A percentile compares a stretch with the other conserved stretches of the same genome.
phyloP scores from a whole-genome alignment of 1,140 invertebrate species.

The Cherax quadricarinatus region DNA sequence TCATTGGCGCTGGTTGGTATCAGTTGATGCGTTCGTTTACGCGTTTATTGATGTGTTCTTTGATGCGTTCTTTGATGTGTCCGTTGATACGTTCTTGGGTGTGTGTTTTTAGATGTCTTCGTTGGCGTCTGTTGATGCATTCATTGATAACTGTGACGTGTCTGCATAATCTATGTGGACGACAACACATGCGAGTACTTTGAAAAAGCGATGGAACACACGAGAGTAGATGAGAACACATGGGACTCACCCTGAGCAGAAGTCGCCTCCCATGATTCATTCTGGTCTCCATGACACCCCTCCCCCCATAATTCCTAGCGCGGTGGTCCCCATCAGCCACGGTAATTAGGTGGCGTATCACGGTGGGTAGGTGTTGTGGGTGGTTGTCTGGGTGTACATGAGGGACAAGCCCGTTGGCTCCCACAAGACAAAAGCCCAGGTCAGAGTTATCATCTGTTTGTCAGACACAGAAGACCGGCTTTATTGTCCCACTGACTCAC shows the following conservation, averaged over 20 bases:
- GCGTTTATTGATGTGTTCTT: no score
- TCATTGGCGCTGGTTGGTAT: no score
- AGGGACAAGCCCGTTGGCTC: constrained; percentile 47
- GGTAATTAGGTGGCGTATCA: constrained; percentile 65
- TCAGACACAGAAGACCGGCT: constrained; percentile 60
- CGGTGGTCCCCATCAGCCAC: constrained; percentile 48
- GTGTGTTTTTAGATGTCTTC: no score
- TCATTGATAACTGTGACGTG: no score
- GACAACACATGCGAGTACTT: no score
- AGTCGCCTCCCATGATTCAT: constrained; percentile 53
- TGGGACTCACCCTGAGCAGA: no score
- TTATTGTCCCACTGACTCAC: constrained; percentile 50
- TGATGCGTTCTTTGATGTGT: no score
- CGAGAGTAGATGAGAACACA: no score
- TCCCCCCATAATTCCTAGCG: constrained; percentile 49
- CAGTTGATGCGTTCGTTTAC: neutral
- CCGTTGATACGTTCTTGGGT: no score
- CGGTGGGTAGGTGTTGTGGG: neutral
- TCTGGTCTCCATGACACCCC: constrained; percentile 41
- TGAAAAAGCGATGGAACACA: no score
- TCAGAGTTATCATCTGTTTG: constrained; percentile 56
- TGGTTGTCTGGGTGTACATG: constrained; percentile 47
- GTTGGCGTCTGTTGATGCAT: no score
- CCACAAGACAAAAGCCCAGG: constrained; percentile 58
- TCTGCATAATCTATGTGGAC: no score